These are phyloP conservation scores for Vidua chalybeata DNA, from an alignment of 2,113 vertebrate genomes.

Conservation along the genomic window DNA sequence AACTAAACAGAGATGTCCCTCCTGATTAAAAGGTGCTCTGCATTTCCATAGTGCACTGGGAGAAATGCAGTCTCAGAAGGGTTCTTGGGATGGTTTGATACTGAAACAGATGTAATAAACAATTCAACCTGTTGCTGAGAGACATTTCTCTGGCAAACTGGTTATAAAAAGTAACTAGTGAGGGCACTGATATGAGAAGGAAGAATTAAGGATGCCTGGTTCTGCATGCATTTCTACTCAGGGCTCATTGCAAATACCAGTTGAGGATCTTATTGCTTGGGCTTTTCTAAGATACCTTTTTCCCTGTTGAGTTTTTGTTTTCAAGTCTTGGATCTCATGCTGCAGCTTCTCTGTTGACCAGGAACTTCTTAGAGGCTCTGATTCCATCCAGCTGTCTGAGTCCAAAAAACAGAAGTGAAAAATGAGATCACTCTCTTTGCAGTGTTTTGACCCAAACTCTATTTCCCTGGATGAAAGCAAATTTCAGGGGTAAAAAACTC, in stretches of 20 bases:
- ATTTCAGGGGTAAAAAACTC: not conserved
- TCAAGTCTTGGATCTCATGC: not conserved
- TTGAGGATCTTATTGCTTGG: not conserved
- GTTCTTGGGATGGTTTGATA: not conserved
- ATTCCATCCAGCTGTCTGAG: not conserved
- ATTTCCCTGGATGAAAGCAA: not conserved
- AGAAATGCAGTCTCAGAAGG: not conserved
- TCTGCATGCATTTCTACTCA: not conserved
- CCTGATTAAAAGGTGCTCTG: not conserved
- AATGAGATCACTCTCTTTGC: not conserved
- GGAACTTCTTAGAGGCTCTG: not conserved
- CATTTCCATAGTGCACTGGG: not conserved
- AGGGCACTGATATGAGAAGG: not conserved
- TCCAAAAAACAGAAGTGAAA: not conserved
- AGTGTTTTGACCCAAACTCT: not conserved
- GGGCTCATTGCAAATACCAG: not conserved
- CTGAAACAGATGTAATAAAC: not conserved
- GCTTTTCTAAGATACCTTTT: not conserved
- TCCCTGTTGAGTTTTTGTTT: not conserved
- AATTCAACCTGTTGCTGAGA: not conserved
- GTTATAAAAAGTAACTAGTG: not conserved
- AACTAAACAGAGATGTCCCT: slow-evolving; percentile 5
- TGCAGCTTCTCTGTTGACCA: not conserved
- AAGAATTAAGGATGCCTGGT: not conserved
- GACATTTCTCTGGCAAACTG: not conserved